phyloP scores from a whole-genome alignment of 2,113 vertebrate species.

The Passer domesticus region DNA sequence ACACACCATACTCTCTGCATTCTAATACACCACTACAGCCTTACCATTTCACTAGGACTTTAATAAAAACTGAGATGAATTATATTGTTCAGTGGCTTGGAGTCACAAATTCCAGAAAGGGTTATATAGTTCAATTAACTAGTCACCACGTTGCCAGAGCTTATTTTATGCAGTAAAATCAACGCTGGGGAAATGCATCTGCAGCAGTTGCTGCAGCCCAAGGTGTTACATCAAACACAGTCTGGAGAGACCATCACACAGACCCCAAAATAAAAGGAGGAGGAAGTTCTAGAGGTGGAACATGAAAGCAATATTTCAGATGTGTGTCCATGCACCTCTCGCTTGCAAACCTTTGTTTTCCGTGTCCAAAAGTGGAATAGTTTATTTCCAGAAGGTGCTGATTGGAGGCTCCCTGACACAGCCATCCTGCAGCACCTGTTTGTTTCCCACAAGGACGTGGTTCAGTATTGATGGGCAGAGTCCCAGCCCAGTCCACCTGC shows the following conservation, averaged over 20 bases:
- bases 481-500: background rate
- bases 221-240: background rate
- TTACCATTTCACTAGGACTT: conserved; percentile 3
- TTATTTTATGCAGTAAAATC: conserved; percentile 33
- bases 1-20: background rate
- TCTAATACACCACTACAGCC: conserved; percentile 8
- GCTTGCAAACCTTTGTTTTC: background rate
- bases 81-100: conserved; percentile 36
- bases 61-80: conserved; percentile 51
- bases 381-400: background rate
- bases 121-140: conserved; percentile 55
- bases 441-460: background rate
- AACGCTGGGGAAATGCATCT: conserved; percentile 1
- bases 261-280: background rate
- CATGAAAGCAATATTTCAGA: background rate
- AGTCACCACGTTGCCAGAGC: conserved; percentile 3
- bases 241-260: background rate
- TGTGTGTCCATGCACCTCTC: background rate
- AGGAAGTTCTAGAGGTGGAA: background rate
- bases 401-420: background rate
- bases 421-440: background rate
- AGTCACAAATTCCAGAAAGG: conserved; percentile 55
- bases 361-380: background rate
- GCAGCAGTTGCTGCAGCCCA: background rate
- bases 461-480: background rate